phyloP scores from a whole-genome alignment of 1,140 invertebrate genomes.

The Brachionus rubens region DNA sequence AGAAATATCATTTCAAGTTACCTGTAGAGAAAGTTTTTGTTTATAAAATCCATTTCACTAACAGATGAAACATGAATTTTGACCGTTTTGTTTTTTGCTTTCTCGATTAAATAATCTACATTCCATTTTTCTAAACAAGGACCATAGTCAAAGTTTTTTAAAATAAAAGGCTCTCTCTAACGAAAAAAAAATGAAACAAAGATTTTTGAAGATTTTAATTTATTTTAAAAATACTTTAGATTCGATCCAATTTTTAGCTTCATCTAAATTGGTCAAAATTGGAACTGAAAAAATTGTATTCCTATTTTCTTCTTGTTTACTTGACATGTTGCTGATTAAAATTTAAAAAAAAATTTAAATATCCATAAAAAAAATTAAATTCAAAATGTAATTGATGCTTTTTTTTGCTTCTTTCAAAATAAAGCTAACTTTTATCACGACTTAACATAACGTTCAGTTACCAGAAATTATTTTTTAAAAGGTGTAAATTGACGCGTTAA shows the following conservation, averaged over 20 bases:
- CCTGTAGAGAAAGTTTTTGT: conserved; percentile 66
- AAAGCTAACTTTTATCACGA: too few relatives aligned
- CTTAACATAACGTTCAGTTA: too few relatives aligned
- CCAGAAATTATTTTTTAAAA: too few relatives aligned
- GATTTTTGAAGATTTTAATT: neutral
- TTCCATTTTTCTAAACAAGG: conserved; percentile 63
- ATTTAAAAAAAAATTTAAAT: too few relatives aligned
- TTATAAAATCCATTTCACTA: conserved; percentile 63
- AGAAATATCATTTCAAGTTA: too few relatives aligned
- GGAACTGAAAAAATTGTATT: neutral
- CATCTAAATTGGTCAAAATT: neutral
- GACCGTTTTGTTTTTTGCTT: conserved; percentile 57
- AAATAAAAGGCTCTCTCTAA: conserved; percentile 59
- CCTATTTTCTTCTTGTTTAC: neutral
- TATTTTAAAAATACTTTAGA: neutral
- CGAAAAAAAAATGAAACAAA: too few relatives aligned
- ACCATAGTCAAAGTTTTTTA: conserved; percentile 63
- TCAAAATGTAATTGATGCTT: too few relatives aligned
- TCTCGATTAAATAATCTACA: conserved; percentile 60
- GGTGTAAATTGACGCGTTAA: too few relatives aligned
- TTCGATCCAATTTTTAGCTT: conserved; percentile 6
- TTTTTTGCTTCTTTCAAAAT: too few relatives aligned
- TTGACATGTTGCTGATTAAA: too few relatives aligned
- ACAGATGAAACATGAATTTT: conserved; percentile 63
- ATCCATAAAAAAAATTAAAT: too few relatives aligned